Conservation (phyloP, 1,140 invertebrate genomes). For the Halictus rubicundus region DNA sequence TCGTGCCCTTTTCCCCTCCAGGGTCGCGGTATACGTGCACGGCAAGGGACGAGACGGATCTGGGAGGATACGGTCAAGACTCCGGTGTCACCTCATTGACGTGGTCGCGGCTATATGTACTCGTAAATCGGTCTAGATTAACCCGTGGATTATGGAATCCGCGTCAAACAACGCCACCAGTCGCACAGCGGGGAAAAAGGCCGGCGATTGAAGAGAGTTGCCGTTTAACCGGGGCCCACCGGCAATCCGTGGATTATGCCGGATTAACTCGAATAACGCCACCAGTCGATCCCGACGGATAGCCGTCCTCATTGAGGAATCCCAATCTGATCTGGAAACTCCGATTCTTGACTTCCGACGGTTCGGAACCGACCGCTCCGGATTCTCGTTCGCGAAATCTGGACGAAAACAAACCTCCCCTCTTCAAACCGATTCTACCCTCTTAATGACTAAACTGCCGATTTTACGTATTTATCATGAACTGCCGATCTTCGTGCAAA, state of each 20-base stretch:
- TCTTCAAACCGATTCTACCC: no score
- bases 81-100: neutral
- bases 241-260: conserved; percentile 10
- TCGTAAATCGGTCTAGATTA: conserved; percentile 39
- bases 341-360: neutral
- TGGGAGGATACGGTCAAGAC: conserved; percentile 5
- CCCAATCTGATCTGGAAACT: neutral
- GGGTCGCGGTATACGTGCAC: conserved; percentile 59
- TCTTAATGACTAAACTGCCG: no score
- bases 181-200: conserved; percentile 38
- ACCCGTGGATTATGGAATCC: conserved; percentile 23
- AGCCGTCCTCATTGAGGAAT: neutral
- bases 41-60: conserved; percentile 57
- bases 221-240: neutral
- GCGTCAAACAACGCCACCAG: conserved; percentile 59
- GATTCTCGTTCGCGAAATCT: neutral
- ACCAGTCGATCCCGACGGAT: conserved; percentile 9
- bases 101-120: conserved; percentile 11
- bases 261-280: conserved; percentile 15
- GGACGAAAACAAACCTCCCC: no score
- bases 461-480: no score
- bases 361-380: no score
- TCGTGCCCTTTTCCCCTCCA: conserved; percentile 12
- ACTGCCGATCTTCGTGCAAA: no score
- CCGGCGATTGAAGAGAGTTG: conserved; percentile 4